Evolutionary conservation across 2,113 vertebrate genomes (phyloP).

Genomic region (Lipotes vexillifer): DNA sequence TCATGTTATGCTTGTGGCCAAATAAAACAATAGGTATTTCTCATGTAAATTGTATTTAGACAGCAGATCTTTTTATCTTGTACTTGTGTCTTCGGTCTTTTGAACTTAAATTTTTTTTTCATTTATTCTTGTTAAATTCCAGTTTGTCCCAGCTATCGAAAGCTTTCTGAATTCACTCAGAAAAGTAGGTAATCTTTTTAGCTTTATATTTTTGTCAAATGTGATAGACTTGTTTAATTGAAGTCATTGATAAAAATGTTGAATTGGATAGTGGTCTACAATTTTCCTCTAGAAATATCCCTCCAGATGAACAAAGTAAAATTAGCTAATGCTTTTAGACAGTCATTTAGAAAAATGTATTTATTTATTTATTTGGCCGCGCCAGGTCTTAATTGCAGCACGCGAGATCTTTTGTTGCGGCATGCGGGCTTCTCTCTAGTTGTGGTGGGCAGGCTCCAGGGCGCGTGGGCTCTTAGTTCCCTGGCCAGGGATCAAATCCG

Average conservation of each 20-base stretch:
- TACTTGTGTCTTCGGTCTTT: neutral
- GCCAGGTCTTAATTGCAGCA: too few relatives aligned
- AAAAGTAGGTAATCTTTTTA: neutral
- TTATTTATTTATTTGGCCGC: too few relatives aligned
- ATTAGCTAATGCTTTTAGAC: neutral
- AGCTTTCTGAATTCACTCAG: neutral
- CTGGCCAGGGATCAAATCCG: too few relatives aligned
- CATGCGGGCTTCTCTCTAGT: too few relatives aligned
- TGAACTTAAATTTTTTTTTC: neutral
- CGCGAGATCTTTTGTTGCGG: too few relatives aligned
- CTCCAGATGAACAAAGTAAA: neutral
- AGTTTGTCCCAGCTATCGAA: neutral
- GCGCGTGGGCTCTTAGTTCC: too few relatives aligned
- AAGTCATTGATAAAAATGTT: conserved; percentile 15
- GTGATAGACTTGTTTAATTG: neutral
- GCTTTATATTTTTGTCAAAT: neutral
- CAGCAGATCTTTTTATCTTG: neutral
- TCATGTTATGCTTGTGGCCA: neutral
- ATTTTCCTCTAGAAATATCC: neutral
- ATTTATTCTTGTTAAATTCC: neutral
- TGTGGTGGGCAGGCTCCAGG: too few relatives aligned
- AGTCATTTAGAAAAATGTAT: neutral
- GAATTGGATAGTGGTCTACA: neutral
- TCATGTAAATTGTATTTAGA: neutral
- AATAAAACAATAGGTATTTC: neutral